Evolutionary conservation across 37 sponge, comb jelly and placozoan genomes (phyloP).

Genomic region (Eunapius fragilis): DNA sequence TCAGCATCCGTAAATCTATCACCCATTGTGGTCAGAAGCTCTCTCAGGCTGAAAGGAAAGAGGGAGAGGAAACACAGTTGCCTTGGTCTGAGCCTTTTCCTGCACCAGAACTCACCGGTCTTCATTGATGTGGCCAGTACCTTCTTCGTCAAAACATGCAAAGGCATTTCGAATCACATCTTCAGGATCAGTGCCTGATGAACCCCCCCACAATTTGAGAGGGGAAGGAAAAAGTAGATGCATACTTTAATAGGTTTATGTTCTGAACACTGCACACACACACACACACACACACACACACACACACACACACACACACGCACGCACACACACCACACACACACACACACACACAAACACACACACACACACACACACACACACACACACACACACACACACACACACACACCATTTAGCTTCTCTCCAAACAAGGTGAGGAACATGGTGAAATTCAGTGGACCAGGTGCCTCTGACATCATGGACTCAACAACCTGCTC

Average conservation of each 20-base stretch:
- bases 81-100: neutral
- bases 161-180: conserved; percentile 99
- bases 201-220: too few relatives aligned
- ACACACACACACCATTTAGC: conserved; percentile 75
- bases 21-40: conserved; percentile 97
- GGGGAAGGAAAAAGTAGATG: neutral
- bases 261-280: too few relatives aligned
- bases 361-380: conserved; percentile 56
- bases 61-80: neutral
- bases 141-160: conserved; percentile 97
- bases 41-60: conserved; percentile 83
- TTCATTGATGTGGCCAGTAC: conserved; percentile 89
- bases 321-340: too few relatives aligned
- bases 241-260: too few relatives aligned
- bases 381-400: neutral
- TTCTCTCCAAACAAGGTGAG: conserved; percentile 98
- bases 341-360: neutral
- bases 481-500: conserved; percentile 86
- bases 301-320: too few relatives aligned
- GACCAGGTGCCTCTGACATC: conserved; percentile 95
- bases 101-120: conserved; percentile 82
- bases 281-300: neutral
- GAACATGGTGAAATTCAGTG: conserved; percentile 99
- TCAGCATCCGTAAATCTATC: conserved; percentile 83
- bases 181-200: conserved; percentile 95